Evolutionary conservation across 1,140 invertebrate genomes (phyloP), one percentile per base, ranked within the genome.

Genomic region (Conus betulinus): DNA sequence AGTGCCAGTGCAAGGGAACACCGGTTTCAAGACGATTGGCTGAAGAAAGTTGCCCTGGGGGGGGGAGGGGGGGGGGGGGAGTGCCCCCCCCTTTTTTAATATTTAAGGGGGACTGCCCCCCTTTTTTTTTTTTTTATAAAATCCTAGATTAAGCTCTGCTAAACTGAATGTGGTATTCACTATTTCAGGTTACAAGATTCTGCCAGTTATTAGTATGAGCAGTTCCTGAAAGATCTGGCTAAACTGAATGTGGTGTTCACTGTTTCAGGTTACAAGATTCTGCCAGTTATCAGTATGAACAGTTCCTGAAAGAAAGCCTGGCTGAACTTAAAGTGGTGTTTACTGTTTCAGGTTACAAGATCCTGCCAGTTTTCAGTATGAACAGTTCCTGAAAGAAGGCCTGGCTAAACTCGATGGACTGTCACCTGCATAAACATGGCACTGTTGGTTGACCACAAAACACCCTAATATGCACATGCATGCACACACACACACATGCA

Each of bases 371-470:
- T 82, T 82, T 27, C 84, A 89, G 52, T 93, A 93, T 87, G 17
- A 88, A 20, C 84, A 87, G 55, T 93, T 93, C 87, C 87, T 93
- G 53, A 92, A 89, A 79, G 90, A 92, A 81, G 93, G 93, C 60
- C 89, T 91, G 55, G 53, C 17, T 7, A 89, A 87, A 79, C 13
- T 74, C 7, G 87, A 87, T 13, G 74, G 85, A 78, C 71, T n/a
- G 52, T 23, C 85, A 52, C 25, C 82, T 10, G 84, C 20, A 71
- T 71, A 74, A 74, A 53, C 25, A 84, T 7, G 53, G 17, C 82
- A 23, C 5, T 20, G 7, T 84, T n/a, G 51, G 51, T 52, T 83
- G 39, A 39, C 11, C n/a, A 55, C 0, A 20, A 57, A 55, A 52
- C 25, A 84, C 23, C 63, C 55, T 63, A 23, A 84, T 13, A 63